phyloP scores from a whole-genome alignment of 2,113 vertebrate species.

The Cyphomyrus plagiostoma region DNA sequence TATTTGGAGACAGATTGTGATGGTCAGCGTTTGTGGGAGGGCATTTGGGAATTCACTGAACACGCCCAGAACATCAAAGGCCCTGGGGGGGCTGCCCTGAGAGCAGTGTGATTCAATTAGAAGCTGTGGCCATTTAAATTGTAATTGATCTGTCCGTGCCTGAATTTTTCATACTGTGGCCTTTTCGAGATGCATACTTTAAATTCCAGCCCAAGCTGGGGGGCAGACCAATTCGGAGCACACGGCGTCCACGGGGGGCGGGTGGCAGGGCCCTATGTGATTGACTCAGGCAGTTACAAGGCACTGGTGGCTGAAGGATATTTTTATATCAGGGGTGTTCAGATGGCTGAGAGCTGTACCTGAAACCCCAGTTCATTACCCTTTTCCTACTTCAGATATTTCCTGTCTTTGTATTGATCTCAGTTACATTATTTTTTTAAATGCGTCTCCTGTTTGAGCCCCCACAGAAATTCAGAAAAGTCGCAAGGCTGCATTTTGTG shows the following conservation, averaged over 20 bases:
- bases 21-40: neutral
- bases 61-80: neutral
- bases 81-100: neutral
- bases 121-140: neutral
- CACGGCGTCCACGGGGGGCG: neutral
- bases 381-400: neutral
- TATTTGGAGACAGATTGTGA: neutral
- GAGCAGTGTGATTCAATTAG: neutral
- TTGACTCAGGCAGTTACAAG: neutral
- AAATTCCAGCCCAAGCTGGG: neutral
- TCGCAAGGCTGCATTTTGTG: neutral
- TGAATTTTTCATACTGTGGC: neutral
- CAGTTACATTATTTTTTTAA: neutral
- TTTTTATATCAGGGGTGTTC: neutral
- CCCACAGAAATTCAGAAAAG: neutral
- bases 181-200: neutral
- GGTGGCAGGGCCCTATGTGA: neutral
- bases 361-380: conserved; percentile 11
- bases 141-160: conserved; percentile 8
- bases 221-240: neutral
- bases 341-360: neutral
- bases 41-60: neutral
- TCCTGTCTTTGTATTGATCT: neutral
- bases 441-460: neutral
- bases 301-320: neutral